Evolutionary conservation across 2,888 invertebrate genomes (phyloP), one percentile per base, ranked within the genome.

Genomic region (Agrotis clavis): DNA sequence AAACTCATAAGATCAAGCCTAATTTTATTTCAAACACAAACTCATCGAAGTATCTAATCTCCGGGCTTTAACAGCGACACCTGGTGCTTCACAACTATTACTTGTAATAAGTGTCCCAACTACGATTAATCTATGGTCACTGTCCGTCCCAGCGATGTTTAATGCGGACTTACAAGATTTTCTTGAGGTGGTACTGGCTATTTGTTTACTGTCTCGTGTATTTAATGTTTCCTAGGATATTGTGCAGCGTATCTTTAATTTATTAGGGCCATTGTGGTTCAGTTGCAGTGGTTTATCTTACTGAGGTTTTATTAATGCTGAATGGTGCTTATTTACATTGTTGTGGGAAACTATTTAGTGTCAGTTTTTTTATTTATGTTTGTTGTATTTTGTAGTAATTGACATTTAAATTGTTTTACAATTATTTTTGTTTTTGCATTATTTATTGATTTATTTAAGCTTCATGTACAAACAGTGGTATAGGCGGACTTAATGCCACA

Each of bases 121-220:
- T 30, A 63, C 62, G 51, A 83, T 80, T 80, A 80, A 76, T 81
- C 76, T 59, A 51, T 74, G 83, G 74, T 64, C 72, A 77, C 30
- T 69, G 53, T 61, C 63, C 25, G 70, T 62, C 65, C 54, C 47
- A 67, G 53, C 50, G 45, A 67, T 56, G 50, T 59, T 80, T 83
- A 81, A 79, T 77, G 68, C 18, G 48, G 67, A 50, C 45, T 81
- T 73, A 73, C 45, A 83, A 67, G 57, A 70, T 69, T 71, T 81
- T 68, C 77, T 60, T 57, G 41, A 60, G 51, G 47, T 59, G 25
- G 13, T 14, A 30, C 21, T 45, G 9, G 30, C 51, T 9, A 82
- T 82, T 72, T 72, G 68, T 82, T 67, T 54, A 21, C 16, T 57
- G 72, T 70, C 66, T 35, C 30, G 25, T 45, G 3, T 45, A 57